Percentiles rank a stretch among this genome's conserved stretches.
These are phyloP conservation scores for Hypotaenidia okinawae DNA, from an alignment of 2,797 vertebrate species.

Conservation along the genomic window DNA sequence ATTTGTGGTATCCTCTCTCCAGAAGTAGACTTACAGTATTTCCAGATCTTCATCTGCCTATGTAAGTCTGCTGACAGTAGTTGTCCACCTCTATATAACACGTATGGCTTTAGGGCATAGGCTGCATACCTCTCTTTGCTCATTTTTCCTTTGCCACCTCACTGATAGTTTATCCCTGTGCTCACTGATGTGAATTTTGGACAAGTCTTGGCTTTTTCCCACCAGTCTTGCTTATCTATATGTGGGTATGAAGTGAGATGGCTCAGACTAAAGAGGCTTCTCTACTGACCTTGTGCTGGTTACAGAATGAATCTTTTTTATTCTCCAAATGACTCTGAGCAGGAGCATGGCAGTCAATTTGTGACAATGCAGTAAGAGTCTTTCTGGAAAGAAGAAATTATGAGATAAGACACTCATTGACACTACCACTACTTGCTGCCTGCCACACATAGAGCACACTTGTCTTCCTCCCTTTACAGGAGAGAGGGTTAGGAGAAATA, in stretches of 20 bases:
- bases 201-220: not conserved
- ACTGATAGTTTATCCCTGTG: not conserved
- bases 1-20: not conserved
- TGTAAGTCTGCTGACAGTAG: not conserved
- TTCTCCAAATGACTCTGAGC: not conserved
- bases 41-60: not conserved
- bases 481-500: not conserved
- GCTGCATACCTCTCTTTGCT: not conserved
- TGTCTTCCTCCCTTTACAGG: not conserved
- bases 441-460: not conserved
- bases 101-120: accelerated
- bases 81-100: accelerated
- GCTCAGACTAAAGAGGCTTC: not conserved
- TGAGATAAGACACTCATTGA: not conserved
- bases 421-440: not conserved
- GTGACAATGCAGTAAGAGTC: not conserved
- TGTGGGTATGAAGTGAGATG: not conserved
- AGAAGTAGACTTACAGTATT: not conserved
- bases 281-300: not conserved
- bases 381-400: not conserved
- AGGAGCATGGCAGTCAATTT: not conserved
- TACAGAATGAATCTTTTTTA: not conserved
- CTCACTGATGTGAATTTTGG: not conserved
- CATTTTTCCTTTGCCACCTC: not conserved
- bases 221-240: not conserved